A percentile compares a stretch with the other conserved stretches of the same genome.
These are phyloP conservation scores for Bagarius yarrelli DNA, from an alignment of 2,113 vertebrate genomes.

Conservation along the genomic window DNA sequence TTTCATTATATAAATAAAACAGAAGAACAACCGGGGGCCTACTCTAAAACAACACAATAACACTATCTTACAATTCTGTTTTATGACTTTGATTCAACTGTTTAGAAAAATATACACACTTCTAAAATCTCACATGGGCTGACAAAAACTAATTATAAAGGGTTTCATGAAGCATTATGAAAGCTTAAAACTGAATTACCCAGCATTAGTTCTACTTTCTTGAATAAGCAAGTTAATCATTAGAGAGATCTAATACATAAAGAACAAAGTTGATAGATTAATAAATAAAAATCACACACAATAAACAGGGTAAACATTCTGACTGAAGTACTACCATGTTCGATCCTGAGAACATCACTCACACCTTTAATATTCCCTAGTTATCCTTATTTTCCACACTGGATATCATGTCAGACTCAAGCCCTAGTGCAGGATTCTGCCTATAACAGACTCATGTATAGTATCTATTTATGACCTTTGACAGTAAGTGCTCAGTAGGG, in stretches of 20 bases:
- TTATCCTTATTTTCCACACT: neutral
- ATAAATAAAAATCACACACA: neutral
- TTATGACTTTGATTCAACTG: neutral
- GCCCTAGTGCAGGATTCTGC: neutral
- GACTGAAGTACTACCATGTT: neutral
- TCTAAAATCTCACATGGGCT: neutral
- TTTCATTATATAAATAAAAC: no score
- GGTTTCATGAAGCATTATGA: conserved; percentile 3
- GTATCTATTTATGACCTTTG: conserved; percentile 31
- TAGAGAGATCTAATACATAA: neutral
- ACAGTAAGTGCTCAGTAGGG: conserved; percentile 10
- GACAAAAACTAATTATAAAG: conserved; percentile 4
- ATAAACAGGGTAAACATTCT: neutral
- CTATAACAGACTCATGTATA: neutral
- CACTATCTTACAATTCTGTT: no score
- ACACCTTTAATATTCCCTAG: neutral
- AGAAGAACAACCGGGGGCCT: no score
- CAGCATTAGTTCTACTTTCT: neutral
- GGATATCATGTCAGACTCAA: neutral
- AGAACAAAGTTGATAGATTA: neutral
- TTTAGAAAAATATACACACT: neutral
- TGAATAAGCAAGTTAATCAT: conserved; percentile 15
- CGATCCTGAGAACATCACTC: neutral
- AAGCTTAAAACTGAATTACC: conserved; percentile 9
- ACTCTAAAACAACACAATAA: no score